Evolutionary conservation across 2,113 vertebrate genomes (phyloP).

Genomic region (Australoheros scitulus): DNA sequence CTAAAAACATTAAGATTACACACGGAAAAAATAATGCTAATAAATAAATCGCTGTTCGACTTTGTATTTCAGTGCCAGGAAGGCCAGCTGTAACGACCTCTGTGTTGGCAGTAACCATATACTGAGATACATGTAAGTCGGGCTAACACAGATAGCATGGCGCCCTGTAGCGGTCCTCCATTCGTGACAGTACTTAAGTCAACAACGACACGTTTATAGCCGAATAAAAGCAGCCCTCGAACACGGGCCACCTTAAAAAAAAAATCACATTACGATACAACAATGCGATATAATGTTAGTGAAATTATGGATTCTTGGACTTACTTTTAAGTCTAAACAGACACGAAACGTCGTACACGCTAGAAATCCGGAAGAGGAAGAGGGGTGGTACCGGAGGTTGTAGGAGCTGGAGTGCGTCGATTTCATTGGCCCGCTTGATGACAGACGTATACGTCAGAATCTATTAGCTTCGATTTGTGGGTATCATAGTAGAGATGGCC

Average conservation of each 20-base stretch:
- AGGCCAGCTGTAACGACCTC: too few species aligned
- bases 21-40: accelerated
- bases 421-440: slow-evolving; percentile 50
- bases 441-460: neutral
- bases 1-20: neutral
- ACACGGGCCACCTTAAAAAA: accelerated
- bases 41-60: neutral
- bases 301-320: slow-evolving; percentile 10
- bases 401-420: neutral
- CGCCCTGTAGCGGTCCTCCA: neutral
- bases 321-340: slow-evolving; percentile 87
- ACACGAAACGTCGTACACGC: slow-evolving; percentile 88
- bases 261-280: accelerated
- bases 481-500: neutral
- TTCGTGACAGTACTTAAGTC: neutral
- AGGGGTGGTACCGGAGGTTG: neutral
- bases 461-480: neutral
- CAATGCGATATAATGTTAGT: neutral
- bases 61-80: neutral
- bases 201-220: neutral
- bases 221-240: accelerated
- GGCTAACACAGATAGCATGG: slow-evolving; percentile 30
- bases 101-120: neutral
- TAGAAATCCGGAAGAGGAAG: slow-evolving; percentile 66
- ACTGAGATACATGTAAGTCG: neutral